Evolutionary conservation across 2,888 invertebrate genomes (phyloP).

Genomic region (Drosophila histrio): DNA sequence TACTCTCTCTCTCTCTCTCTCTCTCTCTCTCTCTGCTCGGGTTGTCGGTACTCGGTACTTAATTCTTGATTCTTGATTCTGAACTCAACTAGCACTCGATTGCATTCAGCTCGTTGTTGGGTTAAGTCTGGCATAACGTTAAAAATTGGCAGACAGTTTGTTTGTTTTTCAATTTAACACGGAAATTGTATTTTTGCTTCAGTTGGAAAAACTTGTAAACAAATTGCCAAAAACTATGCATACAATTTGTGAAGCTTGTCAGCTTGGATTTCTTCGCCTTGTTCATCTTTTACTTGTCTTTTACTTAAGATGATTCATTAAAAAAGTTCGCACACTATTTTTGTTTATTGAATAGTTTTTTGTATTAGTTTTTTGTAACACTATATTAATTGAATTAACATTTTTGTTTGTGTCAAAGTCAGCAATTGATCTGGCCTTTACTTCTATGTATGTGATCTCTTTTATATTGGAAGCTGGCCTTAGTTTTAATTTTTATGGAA

Average conservation of each 20-base stretch:
- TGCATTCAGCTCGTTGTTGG: constrained; percentile 36
- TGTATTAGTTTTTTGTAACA: not conserved
- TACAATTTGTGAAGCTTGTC: constrained; percentile 36
- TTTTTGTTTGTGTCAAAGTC: not conserved
- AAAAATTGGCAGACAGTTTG: constrained; percentile 72
- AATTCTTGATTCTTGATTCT: constrained; percentile 23
- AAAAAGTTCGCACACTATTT: constrained; percentile 3
- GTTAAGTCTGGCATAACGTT: constrained; percentile 67
- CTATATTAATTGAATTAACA: not conserved
- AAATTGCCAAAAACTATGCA: constrained; percentile 54
- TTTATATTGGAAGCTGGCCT: too few relatives aligned
- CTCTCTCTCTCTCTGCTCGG: too few relatives aligned
- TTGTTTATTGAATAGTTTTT: not conserved
- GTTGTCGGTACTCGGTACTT: constrained; percentile 12
- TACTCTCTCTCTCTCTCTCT: too few relatives aligned
- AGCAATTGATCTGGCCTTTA: not conserved
- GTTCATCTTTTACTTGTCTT: constrained; percentile 14
- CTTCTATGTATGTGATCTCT: not conserved
- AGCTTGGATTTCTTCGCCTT: constrained; percentile 1
- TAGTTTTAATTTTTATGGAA: not conserved
- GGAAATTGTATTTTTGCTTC: constrained; percentile 68
- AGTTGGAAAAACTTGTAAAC: constrained; percentile 45
- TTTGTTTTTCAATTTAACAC: constrained; percentile 74
- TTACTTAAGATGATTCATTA: constrained; percentile 18
- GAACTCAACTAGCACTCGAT: constrained; percentile 42